These are phyloP conservation scores for Sus scrofa DNA, from an alignment of 2,113 vertebrate genomes.

Conservation along the genomic window DNA sequence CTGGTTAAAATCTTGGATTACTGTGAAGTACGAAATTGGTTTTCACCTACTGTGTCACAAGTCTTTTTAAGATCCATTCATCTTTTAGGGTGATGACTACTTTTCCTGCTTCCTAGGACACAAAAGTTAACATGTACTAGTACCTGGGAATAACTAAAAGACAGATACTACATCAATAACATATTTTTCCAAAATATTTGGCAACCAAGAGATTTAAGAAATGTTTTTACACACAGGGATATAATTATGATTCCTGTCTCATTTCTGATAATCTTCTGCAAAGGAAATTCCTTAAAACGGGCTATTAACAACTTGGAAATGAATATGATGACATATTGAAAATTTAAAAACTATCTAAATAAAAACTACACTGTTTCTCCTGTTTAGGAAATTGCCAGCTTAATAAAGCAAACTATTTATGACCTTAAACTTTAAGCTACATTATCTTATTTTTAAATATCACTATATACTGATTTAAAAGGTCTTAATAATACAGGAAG, in stretches of 20 bases:
- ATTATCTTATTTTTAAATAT: constrained; percentile 1
- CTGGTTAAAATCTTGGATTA: background rate
- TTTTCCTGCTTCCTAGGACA: background rate
- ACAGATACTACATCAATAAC: background rate
- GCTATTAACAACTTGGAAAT: background rate
- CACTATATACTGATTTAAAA: constrained; percentile 11
- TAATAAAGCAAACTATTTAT: background rate
- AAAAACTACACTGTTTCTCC: background rate
- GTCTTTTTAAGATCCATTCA: background rate
- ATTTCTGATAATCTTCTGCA: background rate
- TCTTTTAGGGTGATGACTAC: background rate
- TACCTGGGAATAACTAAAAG: background rate
- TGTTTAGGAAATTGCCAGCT: background rate
- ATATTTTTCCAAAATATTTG: background rate
- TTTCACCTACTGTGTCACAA: background rate
- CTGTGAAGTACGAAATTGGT: background rate
- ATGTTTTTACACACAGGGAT: background rate
- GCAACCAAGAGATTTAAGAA: background rate
- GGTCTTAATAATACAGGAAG: background rate
- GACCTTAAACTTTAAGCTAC: background rate
- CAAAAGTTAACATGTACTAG: background rate
- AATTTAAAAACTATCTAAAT: background rate
- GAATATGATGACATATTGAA: background rate
- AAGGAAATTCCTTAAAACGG: constrained; percentile 4
- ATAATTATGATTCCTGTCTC: background rate